Evolutionary conservation across 2,888 invertebrate species (phyloP).

Genomic region (Anodontia alba): DNA sequence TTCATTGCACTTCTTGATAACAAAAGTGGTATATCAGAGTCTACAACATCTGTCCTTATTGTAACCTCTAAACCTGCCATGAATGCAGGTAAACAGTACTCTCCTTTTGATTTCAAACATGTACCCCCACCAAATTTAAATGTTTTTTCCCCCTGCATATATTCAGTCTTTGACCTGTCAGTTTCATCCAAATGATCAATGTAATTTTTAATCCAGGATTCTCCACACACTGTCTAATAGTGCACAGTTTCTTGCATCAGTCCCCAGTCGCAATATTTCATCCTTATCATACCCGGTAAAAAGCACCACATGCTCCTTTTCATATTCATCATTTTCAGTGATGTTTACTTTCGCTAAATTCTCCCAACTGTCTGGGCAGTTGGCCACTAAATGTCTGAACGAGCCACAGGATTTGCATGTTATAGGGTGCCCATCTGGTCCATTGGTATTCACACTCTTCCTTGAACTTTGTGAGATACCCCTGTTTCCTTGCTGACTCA

Average conservation of each 20-base stretch:
- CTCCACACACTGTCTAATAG: conserved; percentile 62
- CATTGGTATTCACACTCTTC: conserved; percentile 33
- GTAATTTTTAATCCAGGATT: conserved; percentile 43
- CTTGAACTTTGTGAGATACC: neutral
- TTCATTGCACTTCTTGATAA: no score
- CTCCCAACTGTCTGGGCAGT: no score
- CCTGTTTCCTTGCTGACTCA: neutral
- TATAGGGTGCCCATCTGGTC: conserved; percentile 21
- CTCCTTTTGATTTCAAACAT: conserved; percentile 31
- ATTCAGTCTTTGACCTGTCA: neutral
- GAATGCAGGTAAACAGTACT: conserved; percentile 26
- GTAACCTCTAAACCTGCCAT: conserved; percentile 37
- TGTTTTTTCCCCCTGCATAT: conserved; percentile 27
- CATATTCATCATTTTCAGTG: conserved; percentile 8
- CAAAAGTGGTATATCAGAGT: conserved; percentile 44
- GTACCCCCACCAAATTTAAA: conserved; percentile 59
- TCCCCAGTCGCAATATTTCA: conserved; percentile 39
- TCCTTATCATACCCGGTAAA: conserved; percentile 45
- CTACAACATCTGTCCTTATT: conserved; percentile 48
- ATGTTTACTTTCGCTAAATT: conserved; percentile 23
- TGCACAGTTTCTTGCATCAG: conserved; percentile 52
- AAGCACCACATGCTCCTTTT: conserved; percentile 42
- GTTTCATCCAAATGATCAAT: conserved; percentile 20
- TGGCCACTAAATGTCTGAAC: conserved; percentile 43
- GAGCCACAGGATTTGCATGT: conserved; percentile 48